Base-by-base conservation (phyloP, 2,888 invertebrate species). In the Apamea epomidion region DNA sequence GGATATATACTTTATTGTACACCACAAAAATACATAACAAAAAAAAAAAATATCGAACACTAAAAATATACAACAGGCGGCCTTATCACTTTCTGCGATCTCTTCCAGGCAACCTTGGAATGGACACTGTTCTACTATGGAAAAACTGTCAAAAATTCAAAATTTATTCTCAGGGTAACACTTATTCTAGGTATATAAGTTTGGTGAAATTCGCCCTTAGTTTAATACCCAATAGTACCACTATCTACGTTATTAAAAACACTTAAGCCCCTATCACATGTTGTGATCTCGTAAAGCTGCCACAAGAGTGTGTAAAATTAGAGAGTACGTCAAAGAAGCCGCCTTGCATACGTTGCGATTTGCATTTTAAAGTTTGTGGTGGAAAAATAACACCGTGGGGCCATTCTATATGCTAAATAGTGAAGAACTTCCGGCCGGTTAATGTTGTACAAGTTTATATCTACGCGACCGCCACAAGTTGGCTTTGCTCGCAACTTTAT, bases 331-430 rank as follows among this genome's bases (percentile, higher is more conserved):
- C 90, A 91, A 92, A 92, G 88, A 87, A 90, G 85, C 88, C 90
- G 84, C 84, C 83, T 89, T 88, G 90, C 91, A 93, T 91, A 92
- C 89, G 91, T 89, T 86, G 82, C 81, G 88, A 94, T 94, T 94
- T 93, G 93, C 94, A 95, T 95, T 93, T 93, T 93, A 94, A 94
- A 94, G 93, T 93, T 91, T 91, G 87, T 89, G 86, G 90, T 87
- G 91, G 92, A 94, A 94, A 94, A 94, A 94, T 94, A 94, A 93
- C 92, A 82, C 88, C 74, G 73, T 75, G 82, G 78, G 89, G 91
- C 91, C 91, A 91, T 93, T 95, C 92, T 94, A 93, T 94, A 94
- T 94, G 94, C 92, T 93, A 95, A 94, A 90, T 90, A 92, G 93
- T 86, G 83, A 84, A 81, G 82, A 92, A 93, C 92, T 93, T 92